These are phyloP conservation scores for Corticium candelabrum DNA, from an alignment of 37 sponge, comb jelly and placozoan species.

Conservation along the genomic window DNA sequence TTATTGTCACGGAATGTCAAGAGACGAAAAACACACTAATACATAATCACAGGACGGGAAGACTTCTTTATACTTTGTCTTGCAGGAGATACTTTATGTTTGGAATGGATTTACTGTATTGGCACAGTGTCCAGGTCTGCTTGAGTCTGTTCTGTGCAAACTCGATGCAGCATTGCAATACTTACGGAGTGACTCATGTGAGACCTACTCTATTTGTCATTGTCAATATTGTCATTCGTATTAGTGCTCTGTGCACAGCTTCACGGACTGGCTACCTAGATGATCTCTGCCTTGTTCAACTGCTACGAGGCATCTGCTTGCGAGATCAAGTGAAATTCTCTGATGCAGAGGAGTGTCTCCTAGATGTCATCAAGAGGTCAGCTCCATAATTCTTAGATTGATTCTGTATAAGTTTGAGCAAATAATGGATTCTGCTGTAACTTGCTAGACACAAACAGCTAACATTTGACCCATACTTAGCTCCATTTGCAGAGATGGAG, in stretches of 20 bases:
- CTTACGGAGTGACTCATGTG: neutral
- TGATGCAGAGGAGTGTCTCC: slow-evolving; percentile 41
- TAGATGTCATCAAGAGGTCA: slow-evolving; percentile 34
- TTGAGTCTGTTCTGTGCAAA: slow-evolving; percentile 8
- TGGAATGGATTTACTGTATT: slow-evolving; percentile 57
- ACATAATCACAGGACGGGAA: slow-evolving; percentile 1
- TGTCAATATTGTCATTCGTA: neutral
- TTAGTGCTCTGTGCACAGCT: neutral
- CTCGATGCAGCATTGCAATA: slow-evolving; percentile 14
- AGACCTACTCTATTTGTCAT: neutral
- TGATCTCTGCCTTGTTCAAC: slow-evolving; percentile 49
- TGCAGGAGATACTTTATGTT: slow-evolving; percentile 64
- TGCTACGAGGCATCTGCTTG: slow-evolving; percentile 54
- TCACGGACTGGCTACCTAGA: slow-evolving; percentile 19
- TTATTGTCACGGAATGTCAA: neutral
- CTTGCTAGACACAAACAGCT: slow-evolving; percentile 27
- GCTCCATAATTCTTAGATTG: too few species aligned
- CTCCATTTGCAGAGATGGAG: slow-evolving; percentile 54
- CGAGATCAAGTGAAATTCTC: slow-evolving; percentile 19
- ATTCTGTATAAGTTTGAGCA: too few species aligned
- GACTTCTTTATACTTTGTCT: neutral
- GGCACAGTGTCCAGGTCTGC: slow-evolving; percentile 16
- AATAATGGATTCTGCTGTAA: too few species aligned
- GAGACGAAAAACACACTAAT: too few species aligned
- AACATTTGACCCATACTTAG: slow-evolving; percentile 33